Conservation (phyloP, 1,140 invertebrate genomes). For the Choristoneura fumiferana region DNA sequence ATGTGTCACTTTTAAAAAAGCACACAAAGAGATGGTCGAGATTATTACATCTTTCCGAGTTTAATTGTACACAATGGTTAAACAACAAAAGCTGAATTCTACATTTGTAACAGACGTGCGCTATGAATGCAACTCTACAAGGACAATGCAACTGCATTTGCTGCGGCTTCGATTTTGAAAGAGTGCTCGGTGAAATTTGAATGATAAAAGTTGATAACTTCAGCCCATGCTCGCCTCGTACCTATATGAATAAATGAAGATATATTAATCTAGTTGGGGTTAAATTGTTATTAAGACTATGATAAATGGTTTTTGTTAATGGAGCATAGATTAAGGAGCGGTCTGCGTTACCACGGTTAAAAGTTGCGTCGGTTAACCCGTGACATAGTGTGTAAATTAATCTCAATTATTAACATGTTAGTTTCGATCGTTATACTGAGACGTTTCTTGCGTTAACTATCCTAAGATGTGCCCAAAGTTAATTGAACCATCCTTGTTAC, state of each 20-base stretch:
- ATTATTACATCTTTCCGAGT: slow-evolving; percentile 74
- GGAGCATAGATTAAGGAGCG: slow-evolving; percentile 67
- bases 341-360: slow-evolving; percentile 56
- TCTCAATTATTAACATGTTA: slow-evolving; percentile 68
- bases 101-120: slow-evolving; percentile 63
- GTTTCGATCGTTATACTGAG: slow-evolving; percentile 42
- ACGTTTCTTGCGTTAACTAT: slow-evolving; percentile 26
- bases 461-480: slow-evolving; percentile 20
- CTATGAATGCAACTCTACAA: slow-evolving; percentile 37
- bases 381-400: slow-evolving; percentile 64
- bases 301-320: slow-evolving; percentile 73
- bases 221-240: slow-evolving; percentile 38
- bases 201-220: slow-evolving; percentile 66
- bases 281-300: slow-evolving; percentile 78
- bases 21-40: slow-evolving; percentile 68
- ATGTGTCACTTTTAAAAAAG: slow-evolving; percentile 60
- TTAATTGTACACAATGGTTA: slow-evolving; percentile 73
- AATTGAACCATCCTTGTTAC: slow-evolving; percentile 15
- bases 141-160: slow-evolving; percentile 47
- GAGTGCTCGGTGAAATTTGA: slow-evolving; percentile 51
- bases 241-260: slow-evolving; percentile 67
- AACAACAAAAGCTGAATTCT: slow-evolving; percentile 63
- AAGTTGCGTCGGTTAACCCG: slow-evolving; percentile 54
- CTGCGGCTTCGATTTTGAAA: slow-evolving; percentile 57
- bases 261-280: slow-evolving; percentile 75